Base-by-base conservation (phyloP, 2,113 vertebrate genomes). In the Hippocampus abdominalis region DNA sequence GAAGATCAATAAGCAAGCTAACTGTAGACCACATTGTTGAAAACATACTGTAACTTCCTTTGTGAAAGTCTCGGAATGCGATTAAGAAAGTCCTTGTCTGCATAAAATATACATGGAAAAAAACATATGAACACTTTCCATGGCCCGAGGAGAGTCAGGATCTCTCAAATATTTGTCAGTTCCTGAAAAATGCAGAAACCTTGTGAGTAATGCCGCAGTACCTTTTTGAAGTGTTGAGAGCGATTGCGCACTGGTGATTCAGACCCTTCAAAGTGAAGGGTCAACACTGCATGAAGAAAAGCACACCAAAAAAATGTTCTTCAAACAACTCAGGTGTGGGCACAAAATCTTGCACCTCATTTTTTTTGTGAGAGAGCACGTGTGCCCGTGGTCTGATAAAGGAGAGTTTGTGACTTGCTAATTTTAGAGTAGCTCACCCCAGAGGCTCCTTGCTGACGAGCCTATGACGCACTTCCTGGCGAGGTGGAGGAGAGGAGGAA, bases 391-490 rank as follows among this genome's bases (percentile, higher is more conserved):
- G 53, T 59, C 56, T 56, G 49, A 73, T 69, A 32, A 74, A 81
- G 68, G 44, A 75, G 74, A 70, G 36, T 77, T 77, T 72, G 39
- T 75, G 61, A 71, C 67, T 75, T 81, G 20, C 69, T 83, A 68
- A 84, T 81, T 75, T 81, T 61, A 78, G 69, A 72, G 65, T 54
- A 78, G 77, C 78, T 79, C 70, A 56, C 81, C 83, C 77, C 74
- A 83, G 81, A 84, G 78, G 81, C 83, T 85, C 85, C 74, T 81
- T 78, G 75, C 70, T 74, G 83, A 83, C 78, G 61, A 86, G 69
- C n/a, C 69, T 69, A 70, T 91, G 90, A 91, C 87, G 87, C 89
- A 86, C 80, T 87, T 88, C 80, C 86, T 80, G 81, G 46, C 61
- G 69, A 79, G 72, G 71, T 76, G 72, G 73, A 68, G 53, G 68